These are phyloP conservation scores for Acrocephalus scirpaceus DNA, from an alignment of 2,797 vertebrate genomes.

Conservation along the genomic window DNA sequence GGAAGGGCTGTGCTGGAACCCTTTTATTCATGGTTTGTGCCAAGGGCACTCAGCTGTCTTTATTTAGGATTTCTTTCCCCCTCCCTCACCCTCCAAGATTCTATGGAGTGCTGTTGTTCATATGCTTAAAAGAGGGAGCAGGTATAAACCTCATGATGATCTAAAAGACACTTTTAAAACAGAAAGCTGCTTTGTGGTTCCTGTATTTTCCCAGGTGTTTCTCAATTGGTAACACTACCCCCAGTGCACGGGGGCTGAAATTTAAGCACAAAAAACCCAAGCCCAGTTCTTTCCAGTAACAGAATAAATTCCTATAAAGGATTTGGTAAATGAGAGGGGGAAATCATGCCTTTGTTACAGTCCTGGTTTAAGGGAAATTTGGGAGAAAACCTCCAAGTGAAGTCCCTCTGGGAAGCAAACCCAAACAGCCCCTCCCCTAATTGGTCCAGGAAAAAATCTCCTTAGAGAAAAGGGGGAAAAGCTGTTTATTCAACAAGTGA, in stretches of 20 bases:
- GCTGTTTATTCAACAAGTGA: no score
- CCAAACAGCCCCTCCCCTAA: no score
- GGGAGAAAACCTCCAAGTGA: no score
- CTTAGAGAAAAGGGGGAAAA: no score
- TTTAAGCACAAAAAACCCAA: neutral
- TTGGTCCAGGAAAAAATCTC: no score
- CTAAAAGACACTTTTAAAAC: neutral
- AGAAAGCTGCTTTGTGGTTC: neutral
- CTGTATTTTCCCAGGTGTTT: neutral
- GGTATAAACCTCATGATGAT: neutral
- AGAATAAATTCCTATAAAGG: neutral
- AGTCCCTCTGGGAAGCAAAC: no score
- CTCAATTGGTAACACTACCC: neutral
- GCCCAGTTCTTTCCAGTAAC: neutral
- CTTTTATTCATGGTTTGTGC: neutral
- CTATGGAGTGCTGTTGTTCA: neutral
- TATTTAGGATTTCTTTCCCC: neutral
- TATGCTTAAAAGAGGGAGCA: neutral
- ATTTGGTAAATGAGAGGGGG: neutral
- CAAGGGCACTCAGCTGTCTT: neutral
- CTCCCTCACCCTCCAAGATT: neutral
- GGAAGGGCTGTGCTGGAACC: neutral
- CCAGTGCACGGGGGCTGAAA: neutral
- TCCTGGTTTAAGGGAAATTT: no score
- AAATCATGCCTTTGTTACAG: neutral